A percentile compares a stretch with the other conserved stretches of the same genome.
These are phyloP conservation scores for Nemapogon koenigi DNA, from an alignment of 2,888 invertebrate genomes.

Conservation along the genomic window DNA sequence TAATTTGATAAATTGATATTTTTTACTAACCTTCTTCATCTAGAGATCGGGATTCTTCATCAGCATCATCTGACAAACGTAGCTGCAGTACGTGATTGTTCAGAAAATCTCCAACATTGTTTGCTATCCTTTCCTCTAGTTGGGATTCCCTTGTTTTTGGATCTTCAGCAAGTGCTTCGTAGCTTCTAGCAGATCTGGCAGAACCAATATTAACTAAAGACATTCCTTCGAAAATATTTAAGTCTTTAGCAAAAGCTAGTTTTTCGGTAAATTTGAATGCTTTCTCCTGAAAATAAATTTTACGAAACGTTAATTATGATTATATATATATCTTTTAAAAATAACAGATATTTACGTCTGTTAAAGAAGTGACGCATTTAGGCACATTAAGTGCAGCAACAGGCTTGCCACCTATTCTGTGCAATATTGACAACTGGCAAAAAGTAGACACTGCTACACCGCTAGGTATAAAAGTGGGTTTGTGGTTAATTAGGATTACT, in stretches of 20 bases:
- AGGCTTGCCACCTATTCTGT: too few species aligned
- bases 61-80: constrained; percentile 35
- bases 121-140: constrained; percentile 47
- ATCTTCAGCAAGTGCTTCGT: constrained; percentile 47
- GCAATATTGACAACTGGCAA: too few species aligned
- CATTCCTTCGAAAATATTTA: constrained; percentile 59
- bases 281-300: constrained; percentile 52
- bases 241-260: constrained; percentile 58
- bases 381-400: background rate
- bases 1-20: too few species aligned
- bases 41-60: constrained; percentile 41
- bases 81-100: constrained; percentile 55
- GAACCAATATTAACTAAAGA: constrained; percentile 55
- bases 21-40: constrained; percentile 49
- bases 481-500: background rate
- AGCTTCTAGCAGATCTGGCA: constrained; percentile 50
- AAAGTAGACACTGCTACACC: too few species aligned
- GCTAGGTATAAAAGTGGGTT: background rate
- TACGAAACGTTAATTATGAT: too few species aligned
- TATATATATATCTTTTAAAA: too few species aligned
- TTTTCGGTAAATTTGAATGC: constrained; percentile 66
- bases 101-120: constrained; percentile 50
- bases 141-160: constrained; percentile 49
- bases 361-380: too few species aligned
- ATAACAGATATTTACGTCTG: too few species aligned